Conservation (phyloP, 2,113 vertebrate genomes). For the Clarias batrachus region DNA sequence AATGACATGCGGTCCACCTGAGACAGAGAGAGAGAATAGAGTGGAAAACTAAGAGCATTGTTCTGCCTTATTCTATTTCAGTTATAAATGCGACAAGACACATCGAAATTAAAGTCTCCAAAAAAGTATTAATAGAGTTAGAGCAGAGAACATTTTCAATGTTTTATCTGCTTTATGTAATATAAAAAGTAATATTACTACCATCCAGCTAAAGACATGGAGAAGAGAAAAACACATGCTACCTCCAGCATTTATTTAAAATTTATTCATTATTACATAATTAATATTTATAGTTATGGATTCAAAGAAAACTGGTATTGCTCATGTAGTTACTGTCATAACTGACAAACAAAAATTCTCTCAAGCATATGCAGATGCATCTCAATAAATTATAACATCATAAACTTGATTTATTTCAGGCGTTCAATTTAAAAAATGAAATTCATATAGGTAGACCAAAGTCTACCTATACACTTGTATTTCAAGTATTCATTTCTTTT, state of each 20-base stretch:
- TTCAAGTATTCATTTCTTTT: too few species aligned
- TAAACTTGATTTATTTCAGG: too few species aligned
- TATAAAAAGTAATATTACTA: background rate
- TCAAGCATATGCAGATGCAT: background rate
- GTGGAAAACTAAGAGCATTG: background rate
- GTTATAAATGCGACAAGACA: background rate
- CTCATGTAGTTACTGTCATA: background rate
- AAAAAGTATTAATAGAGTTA: background rate
- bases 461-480: too few species aligned
- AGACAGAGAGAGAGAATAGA: background rate
- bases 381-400: background rate
- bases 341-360: background rate
- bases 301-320: background rate
- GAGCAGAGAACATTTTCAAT: background rate
- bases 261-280: background rate
- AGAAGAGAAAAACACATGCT: background rate
- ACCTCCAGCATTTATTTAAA: background rate
- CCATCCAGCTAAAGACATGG: background rate
- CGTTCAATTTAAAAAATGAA: too few species aligned
- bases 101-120: background rate
- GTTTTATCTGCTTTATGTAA: background rate
- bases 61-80: background rate
- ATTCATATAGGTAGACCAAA: too few species aligned
- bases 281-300: background rate
- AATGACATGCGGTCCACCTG: constrained; percentile 98